phyloP scores from a whole-genome alignment of 2,797 vertebrate species.

The Syngnathus acus region DNA sequence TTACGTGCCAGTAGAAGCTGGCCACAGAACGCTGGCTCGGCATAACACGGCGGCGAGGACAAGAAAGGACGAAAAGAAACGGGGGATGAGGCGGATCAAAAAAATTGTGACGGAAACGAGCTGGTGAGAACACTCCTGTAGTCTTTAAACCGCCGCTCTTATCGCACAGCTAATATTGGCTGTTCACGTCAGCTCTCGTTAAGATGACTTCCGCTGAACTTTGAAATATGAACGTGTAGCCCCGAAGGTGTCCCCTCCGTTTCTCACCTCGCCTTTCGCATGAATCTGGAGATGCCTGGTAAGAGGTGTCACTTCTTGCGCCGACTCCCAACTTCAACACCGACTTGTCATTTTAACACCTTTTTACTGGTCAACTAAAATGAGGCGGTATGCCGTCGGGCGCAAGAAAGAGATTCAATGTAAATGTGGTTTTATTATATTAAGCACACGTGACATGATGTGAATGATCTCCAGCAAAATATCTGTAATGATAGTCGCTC shows the following conservation, averaged over 20 bases:
- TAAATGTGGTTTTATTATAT: not conserved
- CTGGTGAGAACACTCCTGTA: not conserved
- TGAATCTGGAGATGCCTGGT: not conserved
- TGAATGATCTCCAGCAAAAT: too few relatives aligned
- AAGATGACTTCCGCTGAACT: not conserved
- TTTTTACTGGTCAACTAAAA: not conserved
- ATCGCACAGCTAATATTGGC: not conserved
- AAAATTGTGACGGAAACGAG: not conserved
- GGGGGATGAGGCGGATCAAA: not conserved
- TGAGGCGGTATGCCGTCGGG: not conserved
- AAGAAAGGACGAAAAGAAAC: not conserved
- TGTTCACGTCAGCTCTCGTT: not conserved
- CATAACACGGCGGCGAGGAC: constrained; percentile 3
- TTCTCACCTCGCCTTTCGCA: not conserved
- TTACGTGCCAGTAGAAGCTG: constrained; percentile 35
- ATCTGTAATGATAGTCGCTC: too few relatives aligned
- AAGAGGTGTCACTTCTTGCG: not conserved
- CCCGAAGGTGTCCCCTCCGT: not conserved
- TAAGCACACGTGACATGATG: too few relatives aligned
- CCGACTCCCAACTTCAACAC: not conserved
- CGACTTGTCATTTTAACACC: not conserved
- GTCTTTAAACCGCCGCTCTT: not conserved
- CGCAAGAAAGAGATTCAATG: not conserved
- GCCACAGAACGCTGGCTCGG: constrained; percentile 18
- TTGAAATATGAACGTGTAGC: not conserved